Evolutionary conservation across 2,888 invertebrate genomes (phyloP), one percentile per base, ranked within the genome.

Genomic region (Drosophila eohydei): DNA sequence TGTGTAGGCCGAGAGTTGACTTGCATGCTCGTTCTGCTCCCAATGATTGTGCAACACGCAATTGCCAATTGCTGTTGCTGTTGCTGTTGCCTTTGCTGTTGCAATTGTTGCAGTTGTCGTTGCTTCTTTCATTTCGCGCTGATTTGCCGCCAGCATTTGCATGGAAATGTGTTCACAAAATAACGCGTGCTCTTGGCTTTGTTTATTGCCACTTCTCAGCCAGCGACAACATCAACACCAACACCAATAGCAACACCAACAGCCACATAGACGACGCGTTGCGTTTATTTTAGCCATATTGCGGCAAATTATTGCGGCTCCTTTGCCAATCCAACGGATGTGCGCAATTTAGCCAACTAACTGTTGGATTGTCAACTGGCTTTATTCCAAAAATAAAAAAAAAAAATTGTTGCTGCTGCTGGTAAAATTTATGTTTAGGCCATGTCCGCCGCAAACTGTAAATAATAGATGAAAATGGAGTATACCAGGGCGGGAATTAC

Each of bases 11-110:
- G 84, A 61, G 43, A 56, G 54, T 80, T 60, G 60, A 30, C 64
- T 68, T 68, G 63, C 50, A 72, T 70, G 30, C 55, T 30, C 30
- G 28, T 60, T 75, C 60, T 52, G 76, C 76, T 69, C 36, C 59
- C 82, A 82, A 83, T 80, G 83, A 87, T 83, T 83, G 88, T 87
- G 83, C 88, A 83, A 87, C 83, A 83, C 83, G 83, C 83, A 79
- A 83, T 79, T 84, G 87, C 62, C 71, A 86, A 78, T 80, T 79
- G 61, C 56, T 68, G 36, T 36, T 51, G 32, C 48, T 50, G 41
- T 51, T 21, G 30, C 41, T 50, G 51, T 41, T 69, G 72, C 36
- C 40, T 48, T 21, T 51, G 21, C 44, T 46, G 41, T 54, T 70
- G 62, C 43, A 55, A 36, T 40, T 52, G 66, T 14, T 59, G 51